Conservation (phyloP, 1,140 invertebrate species). For the Camponotus floridanus region DNA sequence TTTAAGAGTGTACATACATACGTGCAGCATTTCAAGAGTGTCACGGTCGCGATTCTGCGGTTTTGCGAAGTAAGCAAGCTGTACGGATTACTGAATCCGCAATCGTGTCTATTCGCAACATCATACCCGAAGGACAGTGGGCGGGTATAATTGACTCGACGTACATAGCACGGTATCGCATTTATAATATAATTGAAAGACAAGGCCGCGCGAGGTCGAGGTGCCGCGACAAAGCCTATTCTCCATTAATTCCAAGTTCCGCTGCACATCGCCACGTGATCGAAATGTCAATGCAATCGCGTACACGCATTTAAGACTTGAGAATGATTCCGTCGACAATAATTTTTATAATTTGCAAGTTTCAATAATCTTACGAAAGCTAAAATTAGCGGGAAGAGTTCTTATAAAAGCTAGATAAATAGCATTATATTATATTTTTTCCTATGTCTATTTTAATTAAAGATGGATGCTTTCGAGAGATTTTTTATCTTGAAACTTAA, state of each 20-base stretch:
- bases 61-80: not conserved
- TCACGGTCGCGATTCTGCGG: slow-evolving; percentile 21
- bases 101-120: not conserved
- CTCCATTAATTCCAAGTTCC: slow-evolving; percentile 50
- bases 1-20: not conserved
- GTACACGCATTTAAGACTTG: not conserved
- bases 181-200: slow-evolving; percentile 41
- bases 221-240: slow-evolving; percentile 48
- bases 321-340: not conserved
- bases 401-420: not conserved
- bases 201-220: slow-evolving; percentile 60
- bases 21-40: slow-evolving; percentile 7
- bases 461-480: not conserved
- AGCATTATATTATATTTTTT: not conserved
- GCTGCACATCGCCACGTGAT: slow-evolving; percentile 39
- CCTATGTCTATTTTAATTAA: not conserved
- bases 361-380: not conserved
- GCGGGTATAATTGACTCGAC: slow-evolving; percentile 46
- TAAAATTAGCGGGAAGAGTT: not conserved
- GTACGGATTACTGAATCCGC: slow-evolving; percentile 6
- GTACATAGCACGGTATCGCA: not conserved
- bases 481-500: not conserved
- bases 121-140: slow-evolving; percentile 36
- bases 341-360: not conserved
- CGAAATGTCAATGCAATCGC: slow-evolving; percentile 3